These are phyloP conservation scores for Myxocyprinus asiaticus DNA, from an alignment of 2,113 vertebrate species.

Conservation along the genomic window DNA sequence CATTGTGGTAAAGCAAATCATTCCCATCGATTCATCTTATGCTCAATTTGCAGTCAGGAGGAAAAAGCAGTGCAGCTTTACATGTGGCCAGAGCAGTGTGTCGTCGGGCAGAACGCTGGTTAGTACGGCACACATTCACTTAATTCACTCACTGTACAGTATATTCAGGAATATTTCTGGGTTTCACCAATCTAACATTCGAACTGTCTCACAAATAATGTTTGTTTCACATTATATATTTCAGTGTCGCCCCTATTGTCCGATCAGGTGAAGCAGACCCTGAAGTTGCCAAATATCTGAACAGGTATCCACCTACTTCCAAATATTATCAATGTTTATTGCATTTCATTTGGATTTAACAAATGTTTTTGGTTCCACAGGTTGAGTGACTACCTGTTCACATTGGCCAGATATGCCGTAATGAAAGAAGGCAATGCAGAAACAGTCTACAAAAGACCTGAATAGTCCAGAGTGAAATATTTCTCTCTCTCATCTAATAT, in stretches of 20 bases:
- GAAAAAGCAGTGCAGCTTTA: slow-evolving; percentile 85
- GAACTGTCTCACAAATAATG: background rate
- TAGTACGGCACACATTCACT: slow-evolving; percentile 51
- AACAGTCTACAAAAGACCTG: slow-evolving; percentile 80
- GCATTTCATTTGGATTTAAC: background rate
- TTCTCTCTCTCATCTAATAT: background rate
- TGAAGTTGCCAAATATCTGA: slow-evolving; percentile 88
- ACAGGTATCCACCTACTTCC: slow-evolving; percentile 77
- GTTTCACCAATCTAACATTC: no score
- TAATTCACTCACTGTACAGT: background rate
- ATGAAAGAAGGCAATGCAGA: slow-evolving; percentile 85
- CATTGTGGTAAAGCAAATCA: no score
- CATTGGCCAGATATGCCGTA: slow-evolving; percentile 84
- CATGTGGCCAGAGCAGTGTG: slow-evolving; percentile 89
- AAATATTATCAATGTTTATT: background rate
- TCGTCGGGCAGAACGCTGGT: slow-evolving; percentile 91
- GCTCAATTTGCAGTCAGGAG: slow-evolving; percentile 81
- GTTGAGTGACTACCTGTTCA: slow-evolving; percentile 93
- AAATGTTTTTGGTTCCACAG: slow-evolving; percentile 63
- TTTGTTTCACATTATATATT: background rate
- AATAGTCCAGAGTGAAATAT: slow-evolving; percentile 38
- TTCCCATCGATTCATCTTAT: background rate
- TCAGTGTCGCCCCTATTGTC: slow-evolving; percentile 85
- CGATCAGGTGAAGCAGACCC: slow-evolving; percentile 86
- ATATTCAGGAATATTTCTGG: background rate